Evolutionary conservation across 2,797 vertebrate species (phyloP).

Genomic region (Brachymystax lenok): DNA sequence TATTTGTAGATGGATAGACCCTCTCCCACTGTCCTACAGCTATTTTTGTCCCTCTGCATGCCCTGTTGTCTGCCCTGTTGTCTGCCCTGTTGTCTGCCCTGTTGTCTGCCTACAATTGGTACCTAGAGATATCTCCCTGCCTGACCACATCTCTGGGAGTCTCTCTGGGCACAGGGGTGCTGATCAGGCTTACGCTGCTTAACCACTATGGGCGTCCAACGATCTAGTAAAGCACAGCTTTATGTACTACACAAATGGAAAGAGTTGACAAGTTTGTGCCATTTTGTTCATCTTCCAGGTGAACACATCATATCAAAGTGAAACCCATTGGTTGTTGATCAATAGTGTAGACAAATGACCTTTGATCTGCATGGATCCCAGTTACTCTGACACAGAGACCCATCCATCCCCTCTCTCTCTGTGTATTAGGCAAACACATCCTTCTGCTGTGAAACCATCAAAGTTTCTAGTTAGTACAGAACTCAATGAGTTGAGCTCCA

Average conservation of each 20-base stretch:
- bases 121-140: neutral
- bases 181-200: conserved; percentile 28
- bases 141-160: conserved; percentile 8
- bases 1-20: neutral
- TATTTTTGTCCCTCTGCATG: neutral
- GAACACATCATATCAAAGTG: conserved; percentile 12
- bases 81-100: no score
- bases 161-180: conserved; percentile 42
- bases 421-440: conserved; percentile 20
- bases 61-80: neutral
- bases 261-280: conserved; percentile 15
- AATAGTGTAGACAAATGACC: neutral
- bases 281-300: conserved; percentile 21
- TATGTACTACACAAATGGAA: conserved; percentile 13
- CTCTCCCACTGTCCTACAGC: neutral
- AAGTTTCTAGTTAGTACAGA: conserved; percentile 20
- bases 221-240: conserved; percentile 36
- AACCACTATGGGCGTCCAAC: conserved; percentile 28
- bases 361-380: neutral
- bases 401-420: neutral
- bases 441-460: conserved; percentile 12
- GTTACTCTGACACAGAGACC: neutral
- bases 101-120: neutral
- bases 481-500: neutral
- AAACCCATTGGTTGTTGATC: conserved; percentile 11